Base-by-base conservation (phyloP, 2,888 invertebrate genomes). In the Drosophila sordidula region DNA sequence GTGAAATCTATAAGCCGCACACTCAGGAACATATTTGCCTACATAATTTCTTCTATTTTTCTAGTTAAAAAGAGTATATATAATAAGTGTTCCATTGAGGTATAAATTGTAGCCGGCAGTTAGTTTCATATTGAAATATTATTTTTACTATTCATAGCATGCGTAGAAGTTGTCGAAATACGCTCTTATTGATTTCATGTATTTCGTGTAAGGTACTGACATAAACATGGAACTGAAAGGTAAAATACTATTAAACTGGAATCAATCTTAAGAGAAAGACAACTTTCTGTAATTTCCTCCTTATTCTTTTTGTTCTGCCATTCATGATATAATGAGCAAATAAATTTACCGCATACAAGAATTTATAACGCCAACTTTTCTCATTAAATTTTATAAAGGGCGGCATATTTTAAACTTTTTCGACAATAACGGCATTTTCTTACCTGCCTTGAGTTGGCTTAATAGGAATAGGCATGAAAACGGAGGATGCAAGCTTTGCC, bases 331-430 rank as follows among this genome's bases (percentile, higher is more conserved):
- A 71, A 67, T 57, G 64, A 66, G 80, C 70, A 84, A 86, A 84
- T 89, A 87, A 84, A 89, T 86, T 75, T 67, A 87, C 85, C 85
- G 79, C 85, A 86, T 89, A 65, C 85, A 89, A 81, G 84, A 86
- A 87, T 86, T 89, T 86, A 86, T 89, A 85, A 78, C 70, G 68
- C 79, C 81, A 89, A 86, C 89, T 86, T 86, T 86, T 89, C 86
- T 89, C 86, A 86, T 86, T 86, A 86, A 84, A 89, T 86, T 86
- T 89, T 81, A 84, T 87, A 89, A 86, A 89, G 84, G 80, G 75
- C 78, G 85, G 85, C 89, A 85, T 85, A 85, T 85, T 85, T 85
- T 85, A 89, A 85, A 87, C 89, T 85, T 85, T 87, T 85, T 87
- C 83, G 81, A 81, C 87, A 84, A 84, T 89, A 84, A 87, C 75